Evolutionary conservation across 2,113 vertebrate genomes (phyloP), one percentile per base, ranked within the genome.

Genomic region (Pantherophis guttatus): DNA sequence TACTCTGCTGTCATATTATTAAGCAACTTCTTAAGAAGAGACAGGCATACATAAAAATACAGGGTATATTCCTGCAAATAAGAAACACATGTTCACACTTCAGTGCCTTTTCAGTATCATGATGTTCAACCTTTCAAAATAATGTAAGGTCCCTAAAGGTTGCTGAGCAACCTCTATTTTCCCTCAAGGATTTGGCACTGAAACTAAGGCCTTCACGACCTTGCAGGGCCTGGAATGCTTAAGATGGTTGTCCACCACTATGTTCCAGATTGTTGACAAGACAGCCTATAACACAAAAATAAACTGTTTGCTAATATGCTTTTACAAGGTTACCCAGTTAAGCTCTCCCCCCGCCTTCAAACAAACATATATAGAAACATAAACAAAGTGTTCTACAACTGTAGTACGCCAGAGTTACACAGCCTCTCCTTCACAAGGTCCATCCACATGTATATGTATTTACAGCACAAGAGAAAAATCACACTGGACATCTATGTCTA

Each of bases 261-360:
- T 44, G 75, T 81, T 81, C 33, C 33, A 26, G 44, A 87, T 91
- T 96, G 90, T 70, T 95, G 91, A 93, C 94, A 96, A 97, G 95
- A 93, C 94, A 96, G 93, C 94, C 44, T 87, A 88, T 91, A 92
- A 39, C 90, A 91, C 91, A 94, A 96, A 96, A 55, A 91, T 81
- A 95, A 94, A 65, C 87, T 19, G 91, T 95, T 95, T 94, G 87
- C 62, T 93, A 91, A 93, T 0, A 44, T 88, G 85, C 75, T n/a
- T 91, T 94, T 93, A 93, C 91, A 95, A 13, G 0, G 44, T 70
- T 70, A n/a, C 1, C 8, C 54, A 88, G 55, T 52, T 54, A 55
- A 11, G 85, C 53, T 89, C 44, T 59, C 55, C 29, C 58, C 39
- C 12, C 21, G 4, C 29, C 33, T 59, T 21, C 70, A 65, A 89